A percentile compares a stretch with the other conserved stretches of the same genome.
Evolutionary conservation across 2,113 vertebrate genomes (phyloP).

Genomic region (Emydura subglobosa): DNA sequence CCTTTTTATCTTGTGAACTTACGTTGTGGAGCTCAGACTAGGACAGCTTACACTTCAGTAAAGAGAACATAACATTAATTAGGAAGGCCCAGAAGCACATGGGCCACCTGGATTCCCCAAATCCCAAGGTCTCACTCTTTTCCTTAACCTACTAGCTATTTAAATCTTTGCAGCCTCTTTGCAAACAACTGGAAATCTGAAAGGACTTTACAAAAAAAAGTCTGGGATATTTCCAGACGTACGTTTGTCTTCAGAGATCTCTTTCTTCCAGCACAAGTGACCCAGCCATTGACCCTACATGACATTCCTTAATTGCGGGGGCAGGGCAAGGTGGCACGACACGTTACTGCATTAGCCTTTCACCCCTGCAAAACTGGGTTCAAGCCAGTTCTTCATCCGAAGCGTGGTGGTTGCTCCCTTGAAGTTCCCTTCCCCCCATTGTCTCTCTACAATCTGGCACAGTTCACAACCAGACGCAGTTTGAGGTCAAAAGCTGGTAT

Average conservation of each 20-base stretch:
- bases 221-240: neutral
- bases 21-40: neutral
- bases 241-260: neutral
- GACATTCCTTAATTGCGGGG: neutral
- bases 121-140: neutral
- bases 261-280: neutral
- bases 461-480: neutral
- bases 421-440: neutral
- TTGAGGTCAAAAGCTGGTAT: neutral
- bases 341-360: neutral
- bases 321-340: neutral
- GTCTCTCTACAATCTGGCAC: neutral
- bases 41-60: neutral
- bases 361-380: neutral
- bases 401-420: neutral
- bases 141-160: neutral
- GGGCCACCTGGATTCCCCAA: neutral
- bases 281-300: conserved; percentile 1
- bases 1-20: conserved; percentile 23
- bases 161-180: neutral
- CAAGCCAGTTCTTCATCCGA: accelerated
- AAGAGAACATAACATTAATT: conserved; percentile 61
- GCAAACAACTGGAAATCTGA: conserved; percentile 25
- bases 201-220: conserved; percentile 28
- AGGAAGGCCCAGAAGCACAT: neutral